A percentile compares a stretch with the other conserved stretches of the same genome.
Evolutionary conservation across 1,140 invertebrate genomes (phyloP).

Genomic region (Centruroides vittatus): DNA sequence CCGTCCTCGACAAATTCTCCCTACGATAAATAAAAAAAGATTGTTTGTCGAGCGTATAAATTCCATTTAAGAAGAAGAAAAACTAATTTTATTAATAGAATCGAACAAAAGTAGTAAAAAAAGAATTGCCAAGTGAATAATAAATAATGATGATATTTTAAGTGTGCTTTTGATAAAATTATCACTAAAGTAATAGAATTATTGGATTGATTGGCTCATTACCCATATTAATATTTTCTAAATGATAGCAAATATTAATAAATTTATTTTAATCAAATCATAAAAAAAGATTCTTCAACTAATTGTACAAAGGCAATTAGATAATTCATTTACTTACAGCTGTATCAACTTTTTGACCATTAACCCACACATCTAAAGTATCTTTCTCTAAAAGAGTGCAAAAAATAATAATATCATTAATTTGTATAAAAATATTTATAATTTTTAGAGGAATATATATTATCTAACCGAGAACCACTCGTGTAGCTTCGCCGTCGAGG

Average conservation of each 20-base stretch:
- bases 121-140: background rate
- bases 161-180: too few species aligned
- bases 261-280: too few species aligned
- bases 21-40: conserved; percentile 28
- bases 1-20: conserved; percentile 64
- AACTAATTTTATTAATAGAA: background rate
- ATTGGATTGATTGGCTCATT: too few species aligned
- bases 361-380: conserved; percentile 59
- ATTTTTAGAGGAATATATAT: background rate
- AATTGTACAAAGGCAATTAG: too few species aligned
- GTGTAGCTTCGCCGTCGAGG: conserved; percentile 29
- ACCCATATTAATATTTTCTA: too few species aligned
- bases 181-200: too few species aligned
- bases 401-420: background rate
- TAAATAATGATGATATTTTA: background rate
- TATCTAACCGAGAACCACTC: conserved; percentile 52
- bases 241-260: too few species aligned
- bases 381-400: conserved; percentile 48
- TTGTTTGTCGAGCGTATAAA: too few species aligned
- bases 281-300: too few species aligned
- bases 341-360: conserved; percentile 50
- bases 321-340: conserved; percentile 27
- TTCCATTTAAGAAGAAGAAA: background rate
- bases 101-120: too few species aligned
- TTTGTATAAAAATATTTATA: too few species aligned